phyloP scores from a whole-genome alignment of 1,140 invertebrate genomes.

The Euwallacea fornicatus region DNA sequence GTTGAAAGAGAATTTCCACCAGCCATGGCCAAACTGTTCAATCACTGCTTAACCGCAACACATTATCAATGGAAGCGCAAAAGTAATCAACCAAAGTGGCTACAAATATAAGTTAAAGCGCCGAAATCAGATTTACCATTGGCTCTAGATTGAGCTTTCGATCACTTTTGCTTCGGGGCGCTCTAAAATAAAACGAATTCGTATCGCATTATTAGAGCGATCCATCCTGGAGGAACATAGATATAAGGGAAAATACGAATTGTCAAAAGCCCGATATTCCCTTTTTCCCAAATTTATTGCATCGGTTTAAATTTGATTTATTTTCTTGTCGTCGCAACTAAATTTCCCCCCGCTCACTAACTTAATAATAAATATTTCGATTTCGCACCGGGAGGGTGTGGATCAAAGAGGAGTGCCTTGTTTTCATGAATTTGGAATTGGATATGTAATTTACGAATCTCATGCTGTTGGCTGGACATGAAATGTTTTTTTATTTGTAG shows the following conservation, averaged over 20 bases:
- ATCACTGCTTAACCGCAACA: too few species aligned
- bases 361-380: slow-evolving; percentile 14
- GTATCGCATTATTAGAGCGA: slow-evolving; percentile 1
- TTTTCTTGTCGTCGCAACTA: slow-evolving; percentile 18
- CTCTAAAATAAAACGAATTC: slow-evolving; percentile 3
- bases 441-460: too few species aligned
- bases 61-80: too few species aligned
- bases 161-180: slow-evolving; percentile 3
- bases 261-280: slow-evolving; percentile 24
- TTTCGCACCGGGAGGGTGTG: not conserved
- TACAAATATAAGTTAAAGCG: slow-evolving; percentile 2
- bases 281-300: slow-evolving; percentile 13
- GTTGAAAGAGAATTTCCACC: too few species aligned
- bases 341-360: slow-evolving; percentile 19
- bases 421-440: too few species aligned
- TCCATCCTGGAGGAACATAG: slow-evolving; percentile 4
- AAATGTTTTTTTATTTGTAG: too few species aligned
- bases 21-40: too few species aligned
- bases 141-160: not conserved
- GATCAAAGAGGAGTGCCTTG: slow-evolving; percentile 1
- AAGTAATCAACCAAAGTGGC: slow-evolving; percentile 2
- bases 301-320: slow-evolving; percentile 24
- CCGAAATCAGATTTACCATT: not conserved
- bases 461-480: too few species aligned
- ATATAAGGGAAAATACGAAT: slow-evolving; percentile 19